phyloP scores from a whole-genome alignment of 2,888 invertebrate genomes.

The Trichopria drosophilae region DNA sequence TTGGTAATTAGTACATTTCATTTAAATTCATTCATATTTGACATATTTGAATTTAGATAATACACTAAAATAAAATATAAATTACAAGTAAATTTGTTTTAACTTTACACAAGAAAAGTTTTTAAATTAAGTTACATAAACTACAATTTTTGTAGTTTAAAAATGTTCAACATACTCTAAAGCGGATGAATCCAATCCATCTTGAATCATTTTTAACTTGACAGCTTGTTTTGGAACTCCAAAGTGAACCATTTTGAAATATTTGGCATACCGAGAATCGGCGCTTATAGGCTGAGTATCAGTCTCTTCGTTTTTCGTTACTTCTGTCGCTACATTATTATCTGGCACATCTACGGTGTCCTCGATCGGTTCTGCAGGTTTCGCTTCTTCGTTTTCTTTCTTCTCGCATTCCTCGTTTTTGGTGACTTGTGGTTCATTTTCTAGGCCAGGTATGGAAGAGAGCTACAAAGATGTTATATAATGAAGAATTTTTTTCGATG shows the following conservation, averaged over 20 bases:
- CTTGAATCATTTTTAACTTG: slow-evolving; percentile 77
- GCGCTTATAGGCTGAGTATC: slow-evolving; percentile 50
- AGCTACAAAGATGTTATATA: slow-evolving; percentile 60
- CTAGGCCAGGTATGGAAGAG: slow-evolving; percentile 63
- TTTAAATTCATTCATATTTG: slow-evolving; percentile 23
- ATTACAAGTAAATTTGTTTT: too few relatives aligned
- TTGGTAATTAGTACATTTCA: slow-evolving; percentile 5
- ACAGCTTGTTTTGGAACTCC: slow-evolving; percentile 85
- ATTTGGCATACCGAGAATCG: slow-evolving; percentile 73
- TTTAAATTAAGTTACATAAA: too few relatives aligned
- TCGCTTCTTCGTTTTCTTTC: slow-evolving; percentile 41
- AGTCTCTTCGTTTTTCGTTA: slow-evolving; percentile 28
- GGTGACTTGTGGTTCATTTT: slow-evolving; percentile 37
- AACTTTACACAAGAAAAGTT: too few relatives aligned
- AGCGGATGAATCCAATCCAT: slow-evolving; percentile 78
- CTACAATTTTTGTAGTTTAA: too few relatives aligned
- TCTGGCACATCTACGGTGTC: slow-evolving; percentile 40
- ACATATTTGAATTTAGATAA: too few relatives aligned
- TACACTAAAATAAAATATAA: too few relatives aligned
- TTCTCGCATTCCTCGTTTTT: slow-evolving; percentile 24
- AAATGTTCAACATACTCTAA: slow-evolving; percentile 74
- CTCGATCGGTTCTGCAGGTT: slow-evolving; percentile 33
- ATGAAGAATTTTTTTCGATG: too few relatives aligned
- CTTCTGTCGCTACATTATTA: slow-evolving; percentile 24
- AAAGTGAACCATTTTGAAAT: slow-evolving; percentile 86